These are phyloP conservation scores for Melinaea menophilus DNA, from an alignment of 2,888 invertebrate species.

Conservation along the genomic window DNA sequence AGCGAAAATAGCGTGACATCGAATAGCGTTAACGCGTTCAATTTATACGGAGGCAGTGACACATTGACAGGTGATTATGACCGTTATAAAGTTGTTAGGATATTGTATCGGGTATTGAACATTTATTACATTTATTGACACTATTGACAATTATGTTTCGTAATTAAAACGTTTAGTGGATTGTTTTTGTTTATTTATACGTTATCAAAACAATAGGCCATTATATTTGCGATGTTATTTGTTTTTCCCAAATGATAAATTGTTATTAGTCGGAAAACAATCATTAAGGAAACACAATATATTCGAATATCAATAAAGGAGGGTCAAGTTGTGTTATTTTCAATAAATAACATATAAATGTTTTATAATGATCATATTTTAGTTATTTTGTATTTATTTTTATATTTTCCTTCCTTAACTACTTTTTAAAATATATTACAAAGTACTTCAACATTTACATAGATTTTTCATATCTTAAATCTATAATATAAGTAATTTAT, in stretches of 20 bases:
- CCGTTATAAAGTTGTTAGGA: conserved; percentile 46
- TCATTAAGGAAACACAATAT: conserved; percentile 23
- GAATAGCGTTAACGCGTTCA: conserved; percentile 48
- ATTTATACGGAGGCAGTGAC: conserved; percentile 51
- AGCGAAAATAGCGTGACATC: conserved; percentile 54
- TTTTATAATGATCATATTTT: background rate
- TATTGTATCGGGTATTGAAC: conserved; percentile 40
- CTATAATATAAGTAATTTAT: background rate
- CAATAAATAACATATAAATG: background rate
- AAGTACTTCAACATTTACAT: too few relatives aligned
- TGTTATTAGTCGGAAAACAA: conserved; percentile 23
- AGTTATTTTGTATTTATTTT: background rate
- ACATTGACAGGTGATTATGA: conserved; percentile 62
- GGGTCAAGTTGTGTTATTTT: background rate
- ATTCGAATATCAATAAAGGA: conserved; percentile 1
- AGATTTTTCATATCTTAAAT: too few relatives aligned
- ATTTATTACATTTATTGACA: conserved; percentile 53
- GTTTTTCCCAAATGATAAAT: conserved; percentile 22
- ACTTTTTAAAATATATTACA: too few relatives aligned
- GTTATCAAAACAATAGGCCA: background rate
- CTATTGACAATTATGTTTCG: conserved; percentile 39
- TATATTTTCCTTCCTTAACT: too few relatives aligned
- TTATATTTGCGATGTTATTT: conserved; percentile 6
- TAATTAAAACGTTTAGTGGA: conserved; percentile 18
- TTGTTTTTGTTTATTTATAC: conserved; percentile 7